These are phyloP conservation scores for Ochropleura plecta DNA, from an alignment of 2,888 invertebrate genomes.

Conservation along the genomic window DNA sequence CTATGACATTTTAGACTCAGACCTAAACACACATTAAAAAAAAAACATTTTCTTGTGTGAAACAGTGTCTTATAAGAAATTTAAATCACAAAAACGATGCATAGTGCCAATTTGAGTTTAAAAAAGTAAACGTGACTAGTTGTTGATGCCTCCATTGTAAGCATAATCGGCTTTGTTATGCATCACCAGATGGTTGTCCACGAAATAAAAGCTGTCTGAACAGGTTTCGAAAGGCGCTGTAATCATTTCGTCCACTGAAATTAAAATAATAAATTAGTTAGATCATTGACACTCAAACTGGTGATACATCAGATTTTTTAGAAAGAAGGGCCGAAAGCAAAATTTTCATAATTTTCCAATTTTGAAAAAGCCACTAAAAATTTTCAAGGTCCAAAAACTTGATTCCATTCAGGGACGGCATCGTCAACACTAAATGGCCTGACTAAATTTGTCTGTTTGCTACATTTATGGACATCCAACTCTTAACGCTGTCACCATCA, in stretches of 20 bases:
- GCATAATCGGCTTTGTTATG: slow-evolving; percentile 99
- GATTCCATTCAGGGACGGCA: too few species aligned
- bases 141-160: slow-evolving; percentile 95
- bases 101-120: slow-evolving; percentile 66
- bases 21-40: slow-evolving; percentile 42
- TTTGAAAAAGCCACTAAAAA: too few species aligned
- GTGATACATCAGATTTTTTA: too few species aligned
- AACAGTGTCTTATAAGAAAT: slow-evolving; percentile 58
- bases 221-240: slow-evolving; percentile 98
- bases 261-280: slow-evolving; percentile 5
- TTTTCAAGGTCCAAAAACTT: too few species aligned
- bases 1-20: slow-evolving; percentile 23
- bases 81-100: slow-evolving; percentile 58
- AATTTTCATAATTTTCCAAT: too few species aligned
- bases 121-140: slow-evolving; percentile 67
- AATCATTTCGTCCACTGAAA: slow-evolving; percentile 99
- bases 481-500: too few species aligned
- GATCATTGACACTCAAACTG: background rate
- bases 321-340: too few species aligned
- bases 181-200: slow-evolving; percentile 99
- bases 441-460: too few species aligned
- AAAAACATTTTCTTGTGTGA: slow-evolving; percentile 53
- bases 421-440: too few species aligned
- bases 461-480: too few species aligned
- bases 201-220: slow-evolving; percentile 99